Conservation (phyloP, 2,113 vertebrate species). For the Austrofundulus limnaeus region DNA sequence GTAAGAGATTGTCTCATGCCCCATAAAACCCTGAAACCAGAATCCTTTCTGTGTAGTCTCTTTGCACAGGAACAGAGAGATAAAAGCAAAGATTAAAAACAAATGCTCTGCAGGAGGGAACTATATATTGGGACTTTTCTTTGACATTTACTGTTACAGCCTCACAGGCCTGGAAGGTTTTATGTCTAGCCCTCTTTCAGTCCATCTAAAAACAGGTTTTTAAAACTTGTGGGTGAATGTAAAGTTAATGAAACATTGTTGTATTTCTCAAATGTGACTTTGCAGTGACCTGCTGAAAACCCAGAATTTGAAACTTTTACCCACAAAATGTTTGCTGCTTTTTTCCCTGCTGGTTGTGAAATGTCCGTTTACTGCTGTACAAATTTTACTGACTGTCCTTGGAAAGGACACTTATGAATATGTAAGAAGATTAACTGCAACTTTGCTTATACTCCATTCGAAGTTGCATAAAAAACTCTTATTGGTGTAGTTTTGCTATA, state of each 20-base stretch:
- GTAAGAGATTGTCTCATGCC: slow-evolving; percentile 30
- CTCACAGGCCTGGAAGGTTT: slow-evolving; percentile 50
- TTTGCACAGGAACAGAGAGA: slow-evolving; percentile 26
- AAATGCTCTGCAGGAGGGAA: slow-evolving; percentile 45
- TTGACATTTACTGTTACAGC: slow-evolving; percentile 55
- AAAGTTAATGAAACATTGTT: slow-evolving; percentile 16
- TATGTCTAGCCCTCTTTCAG: slow-evolving; percentile 18
- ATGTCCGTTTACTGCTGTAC: too few species aligned
- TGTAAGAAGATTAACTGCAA: not conserved
- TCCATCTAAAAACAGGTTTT: slow-evolving; percentile 24
- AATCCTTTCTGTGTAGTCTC: slow-evolving; percentile 4
- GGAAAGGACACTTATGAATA: not conserved
- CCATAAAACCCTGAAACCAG: slow-evolving; percentile 44
- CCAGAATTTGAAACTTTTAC: not conserved
- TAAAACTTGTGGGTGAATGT: slow-evolving; percentile 1
- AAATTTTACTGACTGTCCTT: not conserved
- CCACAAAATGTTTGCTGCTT: slow-evolving; percentile 1
- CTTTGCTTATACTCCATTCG: too few species aligned
- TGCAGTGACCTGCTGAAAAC: not conserved
- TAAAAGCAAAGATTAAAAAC: slow-evolving; percentile 58
- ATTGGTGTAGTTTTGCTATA: too few species aligned
- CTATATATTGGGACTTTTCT: slow-evolving; percentile 42
- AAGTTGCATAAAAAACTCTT: too few species aligned
- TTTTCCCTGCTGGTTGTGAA: too few species aligned
- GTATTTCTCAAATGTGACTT: not conserved